Evolutionary conservation across 2,113 vertebrate genomes (phyloP).

Genomic region (Cnemophilus loriae): DNA sequence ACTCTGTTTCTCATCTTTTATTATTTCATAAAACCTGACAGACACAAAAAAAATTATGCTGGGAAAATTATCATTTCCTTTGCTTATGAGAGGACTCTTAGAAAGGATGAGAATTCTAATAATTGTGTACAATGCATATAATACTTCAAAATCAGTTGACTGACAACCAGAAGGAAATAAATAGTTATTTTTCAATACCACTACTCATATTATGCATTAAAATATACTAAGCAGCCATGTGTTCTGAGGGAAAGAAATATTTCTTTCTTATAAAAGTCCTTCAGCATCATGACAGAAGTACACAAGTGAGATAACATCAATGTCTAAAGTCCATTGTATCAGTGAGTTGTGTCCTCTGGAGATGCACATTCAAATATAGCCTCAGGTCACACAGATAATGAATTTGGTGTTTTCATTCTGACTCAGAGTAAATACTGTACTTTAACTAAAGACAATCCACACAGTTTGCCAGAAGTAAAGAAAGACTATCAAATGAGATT

Average conservation of each 20-base stretch:
- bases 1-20: neutral
- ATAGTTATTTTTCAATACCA: neutral
- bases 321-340: neutral
- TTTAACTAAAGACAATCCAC: neutral
- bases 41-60: neutral
- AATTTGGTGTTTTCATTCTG: neutral
- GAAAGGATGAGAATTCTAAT: neutral
- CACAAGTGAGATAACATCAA: neutral
- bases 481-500: neutral
- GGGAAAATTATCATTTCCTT: neutral
- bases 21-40: neutral
- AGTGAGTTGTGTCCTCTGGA: neutral
- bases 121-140: neutral
- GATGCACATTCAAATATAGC: neutral
- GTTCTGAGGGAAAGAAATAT: neutral
- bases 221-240: neutral
- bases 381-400: neutral
- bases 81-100: neutral
- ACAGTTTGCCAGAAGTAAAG: neutral
- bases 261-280: neutral
- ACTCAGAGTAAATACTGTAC: neutral
- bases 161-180: neutral
- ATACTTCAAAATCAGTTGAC: neutral
- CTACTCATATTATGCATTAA: neutral
- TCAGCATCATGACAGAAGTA: neutral